These are phyloP conservation scores for Ophion slaviceki DNA, from an alignment of 2,888 invertebrate species.

Conservation along the genomic window DNA sequence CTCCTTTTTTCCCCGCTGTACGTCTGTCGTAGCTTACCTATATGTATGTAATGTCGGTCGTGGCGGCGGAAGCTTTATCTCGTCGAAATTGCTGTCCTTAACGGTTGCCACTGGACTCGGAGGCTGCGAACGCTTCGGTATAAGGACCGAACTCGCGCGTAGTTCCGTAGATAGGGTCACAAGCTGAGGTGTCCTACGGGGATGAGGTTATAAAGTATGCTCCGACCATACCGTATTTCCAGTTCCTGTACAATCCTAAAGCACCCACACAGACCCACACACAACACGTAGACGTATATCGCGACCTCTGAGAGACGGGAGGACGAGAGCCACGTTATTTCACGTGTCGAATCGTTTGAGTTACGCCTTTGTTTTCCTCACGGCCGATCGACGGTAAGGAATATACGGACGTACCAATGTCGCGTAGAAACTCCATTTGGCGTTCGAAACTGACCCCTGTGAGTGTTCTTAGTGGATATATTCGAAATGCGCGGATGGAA, in stretches of 20 bases:
- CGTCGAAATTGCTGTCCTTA: slow-evolving; percentile 63
- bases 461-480: slow-evolving; percentile 56
- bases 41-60: slow-evolving; percentile 9
- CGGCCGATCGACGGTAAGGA: neutral
- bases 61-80: slow-evolving; percentile 55
- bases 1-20: neutral
- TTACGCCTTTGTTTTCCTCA: slow-evolving; percentile 10
- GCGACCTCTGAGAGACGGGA: neutral
- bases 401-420: neutral
- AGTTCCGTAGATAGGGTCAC: slow-evolving; percentile 46
- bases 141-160: slow-evolving; percentile 14
- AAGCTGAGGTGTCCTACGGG: slow-evolving; percentile 48
- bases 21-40: neutral
- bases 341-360: neutral
- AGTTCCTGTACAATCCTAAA: slow-evolving; percentile 21
- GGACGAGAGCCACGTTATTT: neutral
- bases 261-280: neutral
- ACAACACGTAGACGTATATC: neutral
- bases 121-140: slow-evolving; percentile 27
- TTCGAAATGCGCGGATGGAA: slow-evolving; percentile 71
- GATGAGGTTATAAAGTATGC: slow-evolving; percentile 61
- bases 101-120: slow-evolving; percentile 55
- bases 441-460: slow-evolving; percentile 50
- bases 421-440: slow-evolving; percentile 8
- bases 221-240: slow-evolving; percentile 37